phyloP scores from a whole-genome alignment of 2,113 vertebrate genomes.

The Callionymus lyra region DNA sequence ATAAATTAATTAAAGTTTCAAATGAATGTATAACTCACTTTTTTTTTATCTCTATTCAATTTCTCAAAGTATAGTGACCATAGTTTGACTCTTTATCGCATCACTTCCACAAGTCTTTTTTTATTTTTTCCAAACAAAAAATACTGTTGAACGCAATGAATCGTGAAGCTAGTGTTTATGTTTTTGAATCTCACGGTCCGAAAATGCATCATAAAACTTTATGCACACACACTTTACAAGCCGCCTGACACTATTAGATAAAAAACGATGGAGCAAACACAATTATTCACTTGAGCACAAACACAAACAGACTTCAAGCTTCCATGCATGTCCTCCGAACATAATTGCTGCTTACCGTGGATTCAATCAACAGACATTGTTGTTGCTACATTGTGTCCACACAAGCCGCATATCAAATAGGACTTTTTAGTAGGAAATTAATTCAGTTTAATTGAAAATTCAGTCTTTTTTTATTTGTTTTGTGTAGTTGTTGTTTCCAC shows the following conservation, averaged over 20 bases:
- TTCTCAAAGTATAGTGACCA: no score
- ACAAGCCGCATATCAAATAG: background rate
- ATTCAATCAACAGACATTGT: background rate
- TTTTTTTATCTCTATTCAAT: no score
- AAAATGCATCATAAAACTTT: constrained; percentile 14
- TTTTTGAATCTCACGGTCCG: constrained; percentile 2
- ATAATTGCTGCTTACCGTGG: background rate
- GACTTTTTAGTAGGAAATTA: no score
- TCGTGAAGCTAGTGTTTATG: background rate
- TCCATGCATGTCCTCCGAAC: background rate
- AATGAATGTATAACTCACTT: no score
- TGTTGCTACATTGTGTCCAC: background rate
- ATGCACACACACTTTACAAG: constrained; percentile 4
- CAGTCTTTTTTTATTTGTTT: no score
- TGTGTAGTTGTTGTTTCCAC: no score
- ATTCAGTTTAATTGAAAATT: no score
- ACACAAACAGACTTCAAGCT: background rate
- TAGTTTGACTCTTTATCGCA: no score
- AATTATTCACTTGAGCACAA: constrained; percentile 4
- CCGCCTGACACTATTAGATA: background rate
- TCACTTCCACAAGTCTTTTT: no score
- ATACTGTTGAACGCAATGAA: background rate
- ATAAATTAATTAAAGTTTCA: no score
- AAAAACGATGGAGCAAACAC: constrained; percentile 1
- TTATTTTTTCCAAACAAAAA: background rate